Evolutionary conservation across 2,113 vertebrate genomes (phyloP).

Genomic region (Balaenoptera acutorostrata): DNA sequence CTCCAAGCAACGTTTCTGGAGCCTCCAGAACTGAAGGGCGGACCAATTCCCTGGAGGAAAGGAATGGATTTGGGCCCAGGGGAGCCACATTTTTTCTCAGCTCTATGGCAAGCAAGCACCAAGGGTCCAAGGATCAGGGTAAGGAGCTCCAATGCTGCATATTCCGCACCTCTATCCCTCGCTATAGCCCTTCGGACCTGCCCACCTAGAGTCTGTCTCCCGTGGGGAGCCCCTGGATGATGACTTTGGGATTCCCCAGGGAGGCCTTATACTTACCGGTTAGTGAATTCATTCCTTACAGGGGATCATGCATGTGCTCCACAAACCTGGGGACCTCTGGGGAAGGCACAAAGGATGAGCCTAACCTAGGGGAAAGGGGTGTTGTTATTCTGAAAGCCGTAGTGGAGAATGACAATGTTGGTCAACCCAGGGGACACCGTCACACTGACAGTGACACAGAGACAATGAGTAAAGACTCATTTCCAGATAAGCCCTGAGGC

Average conservation of each 20-base stretch:
- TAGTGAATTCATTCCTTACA: neutral
- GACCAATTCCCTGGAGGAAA: slow-evolving; percentile 12
- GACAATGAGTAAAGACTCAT: neutral
- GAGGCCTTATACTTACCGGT: neutral
- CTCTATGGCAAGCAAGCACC: neutral
- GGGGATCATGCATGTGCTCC: too few relatives aligned
- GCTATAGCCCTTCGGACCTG: neutral
- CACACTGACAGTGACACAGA: neutral
- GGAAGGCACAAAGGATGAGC: neutral
- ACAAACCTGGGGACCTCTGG: neutral
- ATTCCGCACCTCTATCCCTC: neutral
- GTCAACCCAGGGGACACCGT: neutral
- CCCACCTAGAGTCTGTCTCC: neutral
- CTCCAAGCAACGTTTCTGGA: slow-evolving; percentile 26
- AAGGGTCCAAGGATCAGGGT: neutral
- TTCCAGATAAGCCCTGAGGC: neutral
- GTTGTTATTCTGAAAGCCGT: neutral
- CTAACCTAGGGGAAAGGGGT: neutral
- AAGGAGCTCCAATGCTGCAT: rapidly evolving
- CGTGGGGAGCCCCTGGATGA: neutral
- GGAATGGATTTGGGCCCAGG: neutral
- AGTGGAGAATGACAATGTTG: neutral
- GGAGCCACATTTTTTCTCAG: neutral
- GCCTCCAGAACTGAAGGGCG: neutral
- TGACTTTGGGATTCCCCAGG: neutral